A percentile compares a stretch with the other conserved stretches of the same genome.
phyloP scores from a whole-genome alignment of 2,888 invertebrate species.

The Ophion slaviceki region DNA sequence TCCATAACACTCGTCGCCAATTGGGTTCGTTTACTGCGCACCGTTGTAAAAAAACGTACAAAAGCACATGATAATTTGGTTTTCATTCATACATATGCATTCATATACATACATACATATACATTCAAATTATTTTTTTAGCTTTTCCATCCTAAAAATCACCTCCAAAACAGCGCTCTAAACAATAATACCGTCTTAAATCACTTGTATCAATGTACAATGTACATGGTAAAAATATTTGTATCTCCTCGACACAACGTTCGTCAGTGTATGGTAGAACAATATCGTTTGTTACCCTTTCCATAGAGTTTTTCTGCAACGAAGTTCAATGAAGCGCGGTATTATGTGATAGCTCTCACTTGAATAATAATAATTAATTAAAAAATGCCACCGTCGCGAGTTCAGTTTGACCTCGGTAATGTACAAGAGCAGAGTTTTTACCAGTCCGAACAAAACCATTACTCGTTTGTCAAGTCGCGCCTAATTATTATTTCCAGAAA shows the following conservation, averaged over 20 bases:
- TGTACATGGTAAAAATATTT: no score
- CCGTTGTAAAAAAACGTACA: no score
- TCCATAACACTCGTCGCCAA: no score
- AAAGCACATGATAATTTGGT: no score
- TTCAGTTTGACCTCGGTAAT: neutral
- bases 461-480: conserved; percentile 43
- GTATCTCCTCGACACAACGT: neutral
- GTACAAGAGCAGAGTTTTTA: neutral
- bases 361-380: neutral
- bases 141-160: no score
- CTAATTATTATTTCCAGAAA: conserved; percentile 58
- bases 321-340: neutral
- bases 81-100: no score
- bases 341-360: neutral
- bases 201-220: no score
- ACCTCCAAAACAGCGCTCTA: no score
- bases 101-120: no score
- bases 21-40: no score
- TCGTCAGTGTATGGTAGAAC: neutral
- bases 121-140: no score
- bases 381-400: neutral
- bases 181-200: no score
- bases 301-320: neutral
- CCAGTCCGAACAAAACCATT: conserved; percentile 30
- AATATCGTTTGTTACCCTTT: neutral